Conservation (phyloP, 2,888 invertebrate species). For the Cephus runcator region DNA sequence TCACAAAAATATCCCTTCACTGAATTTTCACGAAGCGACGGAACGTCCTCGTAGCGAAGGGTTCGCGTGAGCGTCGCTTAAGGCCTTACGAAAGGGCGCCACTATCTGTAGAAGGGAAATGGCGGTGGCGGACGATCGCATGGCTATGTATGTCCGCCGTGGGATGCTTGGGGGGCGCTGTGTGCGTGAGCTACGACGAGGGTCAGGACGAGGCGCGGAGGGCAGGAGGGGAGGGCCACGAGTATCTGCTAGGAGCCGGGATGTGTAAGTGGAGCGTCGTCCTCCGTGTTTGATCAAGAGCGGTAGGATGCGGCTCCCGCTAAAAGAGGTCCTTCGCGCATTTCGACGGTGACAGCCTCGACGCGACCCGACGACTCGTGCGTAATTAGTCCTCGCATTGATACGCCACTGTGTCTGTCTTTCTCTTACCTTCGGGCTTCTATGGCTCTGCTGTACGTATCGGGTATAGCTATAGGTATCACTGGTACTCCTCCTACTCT, state of each 20-base stretch:
- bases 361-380: background rate
- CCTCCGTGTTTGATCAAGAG: constrained; percentile 4
- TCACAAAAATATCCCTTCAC: background rate
- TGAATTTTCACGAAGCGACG: background rate
- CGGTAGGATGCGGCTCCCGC: constrained; percentile 15
- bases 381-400: constrained; percentile 7
- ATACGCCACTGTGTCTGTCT: constrained; percentile 10
- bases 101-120: background rate
- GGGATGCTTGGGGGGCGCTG: background rate
- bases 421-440: background rate
- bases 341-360: constrained; percentile 12
- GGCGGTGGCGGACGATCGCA: background rate
- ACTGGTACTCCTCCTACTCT: background rate
- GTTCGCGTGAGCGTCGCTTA: background rate
- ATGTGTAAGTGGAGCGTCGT: constrained; percentile 4
- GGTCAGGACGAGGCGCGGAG: background rate
- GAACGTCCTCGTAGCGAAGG: background rate
- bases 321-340: constrained; percentile 5
- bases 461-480: background rate
- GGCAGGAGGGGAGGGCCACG: background rate
- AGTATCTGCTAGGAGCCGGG: background rate
- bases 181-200: background rate
- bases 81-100: constrained; percentile 1
- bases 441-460: background rate
- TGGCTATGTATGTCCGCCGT: background rate